Evolutionary conservation across 2,888 invertebrate species (phyloP), one percentile per base, ranked within the genome.

Genomic region (Dryobota labecula): DNA sequence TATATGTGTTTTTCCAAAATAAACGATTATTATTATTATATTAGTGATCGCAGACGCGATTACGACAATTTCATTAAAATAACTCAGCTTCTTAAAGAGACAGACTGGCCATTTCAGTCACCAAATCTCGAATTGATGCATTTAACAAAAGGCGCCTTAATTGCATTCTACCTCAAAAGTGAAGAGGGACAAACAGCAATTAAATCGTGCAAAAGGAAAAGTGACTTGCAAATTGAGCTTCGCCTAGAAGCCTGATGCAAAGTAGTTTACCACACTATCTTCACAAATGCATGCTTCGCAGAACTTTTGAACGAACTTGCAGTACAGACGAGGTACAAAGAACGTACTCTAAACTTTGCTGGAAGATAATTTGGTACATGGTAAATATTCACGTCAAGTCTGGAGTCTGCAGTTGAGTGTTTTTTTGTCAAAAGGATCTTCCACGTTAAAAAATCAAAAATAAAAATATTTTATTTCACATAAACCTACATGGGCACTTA

Each of bases 261-360:
- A 84, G 84, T 86, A 87, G 81, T 88, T 87, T 81, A 60, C 88
- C 89, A 66, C 87, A 84, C 76, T 84, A 84, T 81, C 82, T 83
- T 83, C 76, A 79, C 49, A 79, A 80, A 84, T 88, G 89, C 83
- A 89, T 80, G 79, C 83, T 84, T 73, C 77, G 78, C 65, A 77
- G 76, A 87, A 83, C 82, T 78, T 81, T 80, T 80, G 82, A 66
- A 68, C 43, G 51, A 70, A 78, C 66, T 84, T 65, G 63, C 65
- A 61, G 47, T 56, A 57, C 41, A 53, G 66, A 41, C 30, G 56
- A 66, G 36, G 43, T 66, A 73, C 70, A 84, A 84, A 77, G 68
- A 78, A 73, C 68, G 66, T 61, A 56, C 41, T 70, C 36, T 4
- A 53, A 82, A 82, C 63, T 82, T 77, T 41, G 60, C 24, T 41